Evolutionary conservation across 2,888 invertebrate species (phyloP), one percentile per base, ranked within the genome.

Genomic region (Lutraria lutraria): DNA sequence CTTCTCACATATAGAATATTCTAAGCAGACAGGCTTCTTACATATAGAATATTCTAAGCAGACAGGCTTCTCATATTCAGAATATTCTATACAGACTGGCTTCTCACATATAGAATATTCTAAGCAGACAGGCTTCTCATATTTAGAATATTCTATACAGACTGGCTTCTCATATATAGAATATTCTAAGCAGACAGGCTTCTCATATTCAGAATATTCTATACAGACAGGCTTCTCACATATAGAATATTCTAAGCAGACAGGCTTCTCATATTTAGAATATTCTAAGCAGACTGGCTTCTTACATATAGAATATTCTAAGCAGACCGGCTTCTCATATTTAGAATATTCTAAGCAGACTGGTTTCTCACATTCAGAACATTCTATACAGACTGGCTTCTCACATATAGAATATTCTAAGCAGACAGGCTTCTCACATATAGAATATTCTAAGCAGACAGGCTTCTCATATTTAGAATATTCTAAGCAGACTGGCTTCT

Each of bases 351-450:
- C 63, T 21, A 21, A 63, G 0, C 63, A 68, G 63, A 0, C 12
- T 25, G 25, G n/a, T 25, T 25, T 68, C n/a, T n/a, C n/a, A n/a
- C n/a, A n/a, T n/a, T n/a, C n/a, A n/a, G n/a, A n/a, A n/a, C n/a
- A n/a, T 98, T 98, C 96, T 95, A 94, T 10, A 95, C 93, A 16
- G 95, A n/a, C 63, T 10, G n/a, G n/a, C 6, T n/a, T 63, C 21
- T n/a, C n/a, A 8, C 0, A 0, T n/a, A 1, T 63, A 3, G 8
- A 63, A 21, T 63, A n/a, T 63, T n/a, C 63, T 21, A 21, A 63
- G 0, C 63, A 68, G 63, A 0, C 12, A 8, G 25, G n/a, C 25
- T 25, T 68, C n/a, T n/a, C n/a, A n/a, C n/a, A n/a, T n/a, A n/a
- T n/a, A n/a, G n/a, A n/a, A n/a, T n/a, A n/a, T n/a, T n/a, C n/a